These are phyloP conservation scores for Oceanodroma tethys DNA, from an alignment of 2,113 vertebrate species.

Conservation along the genomic window DNA sequence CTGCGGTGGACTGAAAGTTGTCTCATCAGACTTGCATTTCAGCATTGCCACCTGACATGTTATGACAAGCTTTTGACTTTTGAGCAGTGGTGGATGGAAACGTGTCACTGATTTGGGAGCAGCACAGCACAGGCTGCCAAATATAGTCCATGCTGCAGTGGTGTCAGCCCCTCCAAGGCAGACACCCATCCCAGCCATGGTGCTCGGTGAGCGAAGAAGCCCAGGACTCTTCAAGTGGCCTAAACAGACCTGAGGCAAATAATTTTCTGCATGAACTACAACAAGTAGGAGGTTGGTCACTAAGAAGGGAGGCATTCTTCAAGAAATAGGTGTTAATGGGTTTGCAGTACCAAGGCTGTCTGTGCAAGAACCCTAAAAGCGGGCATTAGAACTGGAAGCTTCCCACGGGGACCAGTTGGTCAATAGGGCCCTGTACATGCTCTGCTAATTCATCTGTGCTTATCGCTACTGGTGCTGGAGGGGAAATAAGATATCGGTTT, in stretches of 20 bases:
- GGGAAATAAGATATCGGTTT: not conserved
- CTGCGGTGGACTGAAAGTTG: not conserved
- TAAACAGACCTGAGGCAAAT: not conserved
- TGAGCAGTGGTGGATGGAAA: not conserved
- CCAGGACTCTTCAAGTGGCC: not conserved
- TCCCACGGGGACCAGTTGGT: not conserved
- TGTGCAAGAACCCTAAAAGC: not conserved
- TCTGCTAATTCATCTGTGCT: not conserved
- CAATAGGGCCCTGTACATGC: fast-evolving
- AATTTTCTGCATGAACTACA: not conserved
- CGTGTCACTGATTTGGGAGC: not conserved
- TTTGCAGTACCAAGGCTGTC: not conserved
- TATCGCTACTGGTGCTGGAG: not conserved
- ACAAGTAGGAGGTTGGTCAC: not conserved
- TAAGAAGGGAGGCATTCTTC: not conserved
- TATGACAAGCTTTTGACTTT: slow-evolving; percentile 20
- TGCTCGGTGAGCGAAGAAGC: fast-evolving
- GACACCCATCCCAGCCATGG: not conserved
- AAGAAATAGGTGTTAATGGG: not conserved
- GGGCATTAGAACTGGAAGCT: not conserved
- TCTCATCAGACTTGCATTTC: not conserved
- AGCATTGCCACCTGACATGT: not conserved
- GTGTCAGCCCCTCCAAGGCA: not conserved
- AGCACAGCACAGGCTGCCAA: not conserved
- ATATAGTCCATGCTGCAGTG: not conserved